Evolutionary conservation across 1,140 invertebrate species (phyloP).

Genomic region (Tenebrio molitor): DNA sequence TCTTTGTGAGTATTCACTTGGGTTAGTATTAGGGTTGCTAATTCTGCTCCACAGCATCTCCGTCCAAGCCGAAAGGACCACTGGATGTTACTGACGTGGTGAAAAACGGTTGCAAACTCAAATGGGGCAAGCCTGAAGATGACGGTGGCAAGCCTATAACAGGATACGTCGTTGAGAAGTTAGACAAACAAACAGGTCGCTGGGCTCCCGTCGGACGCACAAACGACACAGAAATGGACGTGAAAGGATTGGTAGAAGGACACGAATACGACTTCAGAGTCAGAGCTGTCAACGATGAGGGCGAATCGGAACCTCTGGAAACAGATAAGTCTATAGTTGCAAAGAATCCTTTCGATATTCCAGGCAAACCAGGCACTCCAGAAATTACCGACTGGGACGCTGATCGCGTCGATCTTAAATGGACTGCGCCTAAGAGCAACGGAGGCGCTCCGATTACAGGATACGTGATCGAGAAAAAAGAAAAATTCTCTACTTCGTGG

Average conservation of each 20-base stretch:
- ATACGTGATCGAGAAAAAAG: slow-evolving; percentile 98
- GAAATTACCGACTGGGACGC: slow-evolving; percentile 94
- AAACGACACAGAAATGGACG: slow-evolving; percentile 88
- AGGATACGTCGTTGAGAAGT: slow-evolving; percentile 97
- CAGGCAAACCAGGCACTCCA: slow-evolving; percentile 90
- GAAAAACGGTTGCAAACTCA: slow-evolving; percentile 91
- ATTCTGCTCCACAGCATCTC: slow-evolving; percentile 72
- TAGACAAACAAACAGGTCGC: slow-evolving; percentile 93
- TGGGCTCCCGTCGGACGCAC: slow-evolving; percentile 93
- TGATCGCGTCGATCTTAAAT: slow-evolving; percentile 93
- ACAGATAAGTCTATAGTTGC: slow-evolving; percentile 88
- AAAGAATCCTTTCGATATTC: slow-evolving; percentile 95
- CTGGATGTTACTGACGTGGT: slow-evolving; percentile 94
- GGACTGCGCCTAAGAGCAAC: slow-evolving; percentile 89
- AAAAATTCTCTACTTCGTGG: slow-evolving; percentile 90
- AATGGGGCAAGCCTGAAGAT: slow-evolving; percentile 98
- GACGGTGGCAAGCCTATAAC: slow-evolving; percentile 98
- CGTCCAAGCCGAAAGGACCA: slow-evolving; percentile 89
- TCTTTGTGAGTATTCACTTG: slow-evolving; percentile 74
- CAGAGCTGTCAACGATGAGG: slow-evolving; percentile 98
- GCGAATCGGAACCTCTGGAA: slow-evolving; percentile 95
- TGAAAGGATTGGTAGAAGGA: slow-evolving; percentile 92
- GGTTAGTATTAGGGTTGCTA: slow-evolving; percentile 43
- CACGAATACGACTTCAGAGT: slow-evolving; percentile 98
- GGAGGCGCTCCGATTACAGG: slow-evolving; percentile 96